phyloP scores from a whole-genome alignment of 2,888 invertebrate species.

The Tuberolachnus salignus region DNA sequence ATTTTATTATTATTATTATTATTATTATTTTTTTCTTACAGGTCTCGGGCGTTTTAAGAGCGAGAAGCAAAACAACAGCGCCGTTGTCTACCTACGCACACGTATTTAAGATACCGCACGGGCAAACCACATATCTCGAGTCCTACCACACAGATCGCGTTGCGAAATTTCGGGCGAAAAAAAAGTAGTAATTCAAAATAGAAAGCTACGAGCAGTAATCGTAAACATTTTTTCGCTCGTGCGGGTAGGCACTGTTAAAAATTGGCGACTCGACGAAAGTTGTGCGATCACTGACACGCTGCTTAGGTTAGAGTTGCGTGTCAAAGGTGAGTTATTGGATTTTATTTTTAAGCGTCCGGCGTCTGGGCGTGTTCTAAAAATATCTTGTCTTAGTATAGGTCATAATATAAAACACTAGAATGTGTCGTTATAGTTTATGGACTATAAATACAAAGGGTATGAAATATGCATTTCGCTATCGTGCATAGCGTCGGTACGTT shows the following conservation, averaged over 20 bases:
- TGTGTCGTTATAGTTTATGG: not conserved
- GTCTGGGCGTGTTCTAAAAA: conserved; percentile 49
- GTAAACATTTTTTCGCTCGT: no score
- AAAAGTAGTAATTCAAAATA: not conserved
- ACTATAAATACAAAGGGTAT: not conserved
- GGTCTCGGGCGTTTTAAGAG: not conserved
- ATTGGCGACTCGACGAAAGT: not conserved
- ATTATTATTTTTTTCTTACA: not conserved
- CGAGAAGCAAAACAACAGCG: conserved; percentile 12
- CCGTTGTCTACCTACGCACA: not conserved
- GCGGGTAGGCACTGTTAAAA: not conserved
- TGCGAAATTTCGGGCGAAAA: not conserved
- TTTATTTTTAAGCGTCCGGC: conserved; percentile 48
- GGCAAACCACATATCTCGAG: not conserved
- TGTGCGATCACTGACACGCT: not conserved
- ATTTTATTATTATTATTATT: no score
- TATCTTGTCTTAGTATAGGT: conserved; percentile 45
- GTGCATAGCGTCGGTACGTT: no score
- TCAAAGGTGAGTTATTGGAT: conserved; percentile 52
- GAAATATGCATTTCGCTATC: conserved; percentile 15
- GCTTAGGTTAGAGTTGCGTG: conserved; percentile 14
- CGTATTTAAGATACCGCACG: not conserved
- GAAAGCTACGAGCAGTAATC: not conserved
- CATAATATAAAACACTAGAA: not conserved
- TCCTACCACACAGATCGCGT: not conserved